A percentile compares a stretch with the other conserved stretches of the same genome.
phyloP scores from a whole-genome alignment of 2,888 invertebrate species.

The Amitus sp. region DNA sequence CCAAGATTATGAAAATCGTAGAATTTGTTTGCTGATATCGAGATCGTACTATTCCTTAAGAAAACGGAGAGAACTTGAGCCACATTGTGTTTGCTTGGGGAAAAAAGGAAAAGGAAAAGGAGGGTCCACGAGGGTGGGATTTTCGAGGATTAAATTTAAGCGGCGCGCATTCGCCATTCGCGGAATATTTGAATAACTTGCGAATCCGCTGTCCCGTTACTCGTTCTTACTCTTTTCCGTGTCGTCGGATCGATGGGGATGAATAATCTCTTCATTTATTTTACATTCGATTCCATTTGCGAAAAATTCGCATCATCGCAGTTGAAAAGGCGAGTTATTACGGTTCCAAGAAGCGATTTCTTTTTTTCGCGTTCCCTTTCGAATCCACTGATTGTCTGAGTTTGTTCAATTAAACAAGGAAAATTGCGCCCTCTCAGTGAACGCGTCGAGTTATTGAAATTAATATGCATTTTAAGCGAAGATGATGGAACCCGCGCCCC shows the following conservation, averaged over 20 bases:
- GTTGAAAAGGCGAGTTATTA: not conserved
- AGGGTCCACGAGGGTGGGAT: constrained; percentile 24
- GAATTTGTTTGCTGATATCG: too few species aligned
- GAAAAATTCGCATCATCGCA: constrained; percentile 10
- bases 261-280: constrained; percentile 20
- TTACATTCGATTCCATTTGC: constrained; percentile 16
- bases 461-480: not conserved
- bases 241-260: constrained; percentile 13
- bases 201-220: constrained; percentile 39
- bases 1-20: too few species aligned
- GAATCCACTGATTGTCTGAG: too few species aligned
- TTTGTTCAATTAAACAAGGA: too few species aligned
- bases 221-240: constrained; percentile 18
- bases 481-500: not conserved
- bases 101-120: constrained; percentile 29
- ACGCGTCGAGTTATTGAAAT: not conserved
- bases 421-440: too few species aligned
- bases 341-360: not conserved
- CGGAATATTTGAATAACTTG: constrained; percentile 55
- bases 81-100: constrained; percentile 23
- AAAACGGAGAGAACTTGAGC: too few species aligned
- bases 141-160: constrained; percentile 50
- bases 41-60: too few species aligned
- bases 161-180: constrained; percentile 49
- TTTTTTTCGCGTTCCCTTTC: not conserved